Base-by-base conservation (phyloP, 2,888 invertebrate species). In the Eulithis testata region DNA sequence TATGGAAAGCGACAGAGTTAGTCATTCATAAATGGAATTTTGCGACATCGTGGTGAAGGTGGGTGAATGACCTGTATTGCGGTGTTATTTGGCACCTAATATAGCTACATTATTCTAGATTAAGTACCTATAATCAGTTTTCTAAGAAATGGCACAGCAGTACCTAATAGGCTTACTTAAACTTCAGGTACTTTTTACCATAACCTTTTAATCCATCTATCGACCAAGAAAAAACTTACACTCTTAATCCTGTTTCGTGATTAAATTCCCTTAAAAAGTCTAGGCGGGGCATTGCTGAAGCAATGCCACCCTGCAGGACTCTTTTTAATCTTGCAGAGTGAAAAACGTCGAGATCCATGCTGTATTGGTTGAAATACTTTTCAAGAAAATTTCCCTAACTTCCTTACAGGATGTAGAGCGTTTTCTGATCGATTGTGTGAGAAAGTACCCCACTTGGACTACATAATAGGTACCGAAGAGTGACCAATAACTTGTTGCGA, bases 401-500 rank as follows among this genome's bases (percentile, higher is more conserved):
- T 44, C 4, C n/a, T 1, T 21, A 14, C 8, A 49, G 11, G 49
- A 21, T 21, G 21, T 14, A 21, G 14, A 21, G 3, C 21, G 3
- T 8, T 21, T 49, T 49, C 40, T 49, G 49, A 21, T 47, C 12
- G 47, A 49, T 49, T 49, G 49, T 49, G 49, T 49, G 49, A 21
- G 49, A 21, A 47, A 47, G 47, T 14, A 45, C 55, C 51, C 51
- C 40, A 44, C 43, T 54, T 49, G 45, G 37, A 49, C 14, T 21
- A 58, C n/a, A 36, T 14, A 59, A 59, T 36, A 21, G 36, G 59
- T 21, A 54, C 56, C 51, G 76, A 80, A 77, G 78, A 78, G 74
- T 79, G 76, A 72, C 74, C 76, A 73, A 81, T 82, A 83, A 87
- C 87, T 87, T 88, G 87, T 87, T 88, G 87, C 86, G 73, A 84